Evolutionary conservation across 1,140 invertebrate genomes (phyloP).

Genomic region (Probaryconus sp.): DNA sequence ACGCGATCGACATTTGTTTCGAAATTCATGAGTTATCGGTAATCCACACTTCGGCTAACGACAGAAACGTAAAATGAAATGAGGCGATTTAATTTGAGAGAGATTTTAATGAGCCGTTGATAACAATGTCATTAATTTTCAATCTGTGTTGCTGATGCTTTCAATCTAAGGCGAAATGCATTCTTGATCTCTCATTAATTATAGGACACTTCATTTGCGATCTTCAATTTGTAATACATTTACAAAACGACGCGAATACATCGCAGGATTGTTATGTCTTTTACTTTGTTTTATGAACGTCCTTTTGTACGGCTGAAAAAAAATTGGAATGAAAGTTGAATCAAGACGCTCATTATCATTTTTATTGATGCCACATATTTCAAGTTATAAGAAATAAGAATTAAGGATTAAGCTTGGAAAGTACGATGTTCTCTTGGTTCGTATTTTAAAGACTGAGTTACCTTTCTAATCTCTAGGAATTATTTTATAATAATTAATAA

Average conservation of each 20-base stretch:
- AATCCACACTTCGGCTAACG: slow-evolving; percentile 47
- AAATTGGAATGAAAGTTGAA: too few relatives aligned
- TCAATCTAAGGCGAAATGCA: slow-evolving; percentile 17
- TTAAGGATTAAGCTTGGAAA: too few relatives aligned
- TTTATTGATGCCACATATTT: too few relatives aligned
- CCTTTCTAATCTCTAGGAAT: too few relatives aligned
- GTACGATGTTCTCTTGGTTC: too few relatives aligned
- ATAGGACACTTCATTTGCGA: slow-evolving; percentile 30
- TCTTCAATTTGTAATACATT: slow-evolving; percentile 25
- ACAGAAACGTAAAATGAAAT: slow-evolving; percentile 46
- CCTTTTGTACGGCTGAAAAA: too few relatives aligned
- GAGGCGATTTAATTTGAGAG: slow-evolving; percentile 47
- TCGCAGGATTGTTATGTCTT: background rate
- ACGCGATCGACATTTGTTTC: slow-evolving; percentile 33
- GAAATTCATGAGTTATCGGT: slow-evolving; percentile 49
- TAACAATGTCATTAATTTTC: slow-evolving; percentile 37
- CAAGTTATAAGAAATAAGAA: too few relatives aligned
- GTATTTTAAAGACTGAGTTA: too few relatives aligned
- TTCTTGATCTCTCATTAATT: slow-evolving; percentile 21
- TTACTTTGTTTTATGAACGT: too few relatives aligned
- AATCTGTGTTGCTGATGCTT: slow-evolving; percentile 36
- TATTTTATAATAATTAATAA: too few relatives aligned
- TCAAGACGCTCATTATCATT: too few relatives aligned
- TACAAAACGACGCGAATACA: slow-evolving; percentile 22
- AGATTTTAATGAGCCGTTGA: slow-evolving; percentile 42